These are phyloP conservation scores for Timema cristinae DNA, from an alignment of 2,888 invertebrate species.

Conservation along the genomic window DNA sequence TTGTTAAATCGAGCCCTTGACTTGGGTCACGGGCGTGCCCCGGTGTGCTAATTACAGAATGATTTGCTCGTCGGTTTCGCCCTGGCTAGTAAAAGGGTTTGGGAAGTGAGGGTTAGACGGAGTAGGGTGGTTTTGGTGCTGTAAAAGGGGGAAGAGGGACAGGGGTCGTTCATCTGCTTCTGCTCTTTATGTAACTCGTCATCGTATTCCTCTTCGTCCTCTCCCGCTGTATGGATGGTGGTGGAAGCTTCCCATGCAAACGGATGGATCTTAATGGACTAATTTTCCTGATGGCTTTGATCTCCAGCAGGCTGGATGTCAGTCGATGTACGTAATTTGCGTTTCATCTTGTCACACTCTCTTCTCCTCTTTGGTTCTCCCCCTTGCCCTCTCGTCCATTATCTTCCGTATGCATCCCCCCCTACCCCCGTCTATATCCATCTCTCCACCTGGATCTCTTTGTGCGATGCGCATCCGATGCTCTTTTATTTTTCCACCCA, in stretches of 20 bases:
- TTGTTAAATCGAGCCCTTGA: slow-evolving; percentile 18
- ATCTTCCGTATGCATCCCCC: neutral
- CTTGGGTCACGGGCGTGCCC: slow-evolving; percentile 13
- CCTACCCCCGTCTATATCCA: too few species aligned
- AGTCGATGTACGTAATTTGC: slow-evolving; percentile 29
- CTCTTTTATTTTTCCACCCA: too few species aligned
- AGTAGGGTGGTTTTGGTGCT: too few species aligned
- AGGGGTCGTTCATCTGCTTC: too few species aligned
- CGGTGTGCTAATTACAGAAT: slow-evolving; percentile 24
- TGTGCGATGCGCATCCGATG: too few species aligned
- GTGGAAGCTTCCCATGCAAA: slow-evolving; percentile 11
- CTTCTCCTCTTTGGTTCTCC: slow-evolving; percentile 11
- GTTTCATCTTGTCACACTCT: slow-evolving; percentile 30
- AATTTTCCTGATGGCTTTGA: slow-evolving; percentile 31
- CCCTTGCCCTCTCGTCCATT: slow-evolving; percentile 6
- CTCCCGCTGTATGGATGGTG: neutral
- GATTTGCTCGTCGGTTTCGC: slow-evolving; percentile 7
- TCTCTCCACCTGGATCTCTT: too few species aligned
- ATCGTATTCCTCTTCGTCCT: neutral
- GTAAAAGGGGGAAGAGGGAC: too few species aligned
- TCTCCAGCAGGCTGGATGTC: slow-evolving; percentile 23
- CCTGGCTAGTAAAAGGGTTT: too few species aligned
- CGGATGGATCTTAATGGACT: slow-evolving; percentile 31
- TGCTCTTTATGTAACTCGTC: too few species aligned
- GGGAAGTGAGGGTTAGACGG: too few species aligned